Percentiles rank a stretch among this genome's conserved stretches.
These are phyloP conservation scores for Axea sp. DNA, from an alignment of 2,888 invertebrate genomes.

Conservation along the genomic window DNA sequence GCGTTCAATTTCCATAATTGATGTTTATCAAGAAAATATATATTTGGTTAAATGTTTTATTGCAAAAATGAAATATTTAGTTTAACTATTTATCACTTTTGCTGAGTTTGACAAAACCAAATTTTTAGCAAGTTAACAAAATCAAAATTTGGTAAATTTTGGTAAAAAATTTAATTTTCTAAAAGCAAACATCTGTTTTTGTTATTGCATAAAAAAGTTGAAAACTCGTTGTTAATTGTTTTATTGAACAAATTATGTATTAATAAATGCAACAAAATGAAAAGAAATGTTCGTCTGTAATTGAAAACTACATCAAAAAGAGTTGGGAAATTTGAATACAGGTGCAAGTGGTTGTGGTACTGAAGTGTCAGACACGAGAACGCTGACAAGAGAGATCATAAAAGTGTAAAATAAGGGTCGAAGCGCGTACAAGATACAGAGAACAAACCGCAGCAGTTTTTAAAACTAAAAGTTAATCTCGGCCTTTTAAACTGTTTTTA, in stretches of 20 bases:
- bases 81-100: too few species aligned
- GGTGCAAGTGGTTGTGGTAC: slow-evolving; percentile 38
- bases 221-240: too few species aligned
- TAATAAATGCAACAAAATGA: slow-evolving; percentile 3
- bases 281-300: slow-evolving; percentile 11
- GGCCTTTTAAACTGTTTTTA: too few species aligned
- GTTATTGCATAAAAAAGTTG: too few species aligned
- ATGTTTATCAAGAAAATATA: too few species aligned
- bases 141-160: too few species aligned
- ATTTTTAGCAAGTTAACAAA: too few species aligned
- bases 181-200: background rate
- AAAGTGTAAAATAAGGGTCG: slow-evolving; percentile 47
- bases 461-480: too few species aligned
- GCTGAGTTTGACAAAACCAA: too few species aligned
- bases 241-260: background rate
- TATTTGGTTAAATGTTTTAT: too few species aligned
- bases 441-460: slow-evolving; percentile 20
- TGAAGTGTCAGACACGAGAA: slow-evolving; percentile 44
- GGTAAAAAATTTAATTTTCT: background rate
- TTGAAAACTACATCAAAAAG: slow-evolving; percentile 39
- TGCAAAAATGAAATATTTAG: too few species aligned
- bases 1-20: too few species aligned
- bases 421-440: slow-evolving; percentile 13
- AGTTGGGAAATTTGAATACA: slow-evolving; percentile 33
- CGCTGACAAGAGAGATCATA: slow-evolving; percentile 37